phyloP scores from a whole-genome alignment of 2,888 invertebrate species.

The Polymixis flavicincta region DNA sequence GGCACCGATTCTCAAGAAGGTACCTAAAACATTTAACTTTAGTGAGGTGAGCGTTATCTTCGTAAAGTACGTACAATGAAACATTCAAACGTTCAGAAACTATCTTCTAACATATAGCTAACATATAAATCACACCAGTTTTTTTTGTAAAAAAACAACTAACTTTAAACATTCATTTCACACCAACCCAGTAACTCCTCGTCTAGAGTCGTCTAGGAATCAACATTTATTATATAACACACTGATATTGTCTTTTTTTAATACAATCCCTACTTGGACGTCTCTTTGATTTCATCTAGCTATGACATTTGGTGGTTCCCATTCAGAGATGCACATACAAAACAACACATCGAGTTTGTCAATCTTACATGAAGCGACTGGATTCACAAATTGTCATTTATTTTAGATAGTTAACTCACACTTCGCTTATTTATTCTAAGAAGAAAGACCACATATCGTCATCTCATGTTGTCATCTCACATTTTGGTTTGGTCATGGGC shows the following conservation, averaged over 20 bases:
- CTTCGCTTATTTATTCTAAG: background rate
- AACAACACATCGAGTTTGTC: background rate
- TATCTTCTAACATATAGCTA: conserved; percentile 62
- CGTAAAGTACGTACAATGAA: conserved; percentile 34
- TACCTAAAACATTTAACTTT: background rate
- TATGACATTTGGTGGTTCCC: conserved; percentile 68
- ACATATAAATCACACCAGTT: conserved; percentile 66
- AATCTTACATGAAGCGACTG: conserved; percentile 31
- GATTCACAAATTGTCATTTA: conserved; percentile 12
- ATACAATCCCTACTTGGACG: conserved; percentile 85
- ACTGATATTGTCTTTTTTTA: conserved; percentile 86
- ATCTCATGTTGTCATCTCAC: no score
- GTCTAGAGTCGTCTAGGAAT: conserved; percentile 60
- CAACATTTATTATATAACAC: conserved; percentile 73
- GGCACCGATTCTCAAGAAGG: background rate
- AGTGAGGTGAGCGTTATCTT: conserved; percentile 18
- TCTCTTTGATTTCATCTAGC: conserved; percentile 89
- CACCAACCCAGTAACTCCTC: conserved; percentile 59
- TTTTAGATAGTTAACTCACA: background rate
- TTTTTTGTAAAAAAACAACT: conserved; percentile 56
- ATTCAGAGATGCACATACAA: conserved; percentile 51
- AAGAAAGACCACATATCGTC: background rate
- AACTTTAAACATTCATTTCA: conserved; percentile 63
- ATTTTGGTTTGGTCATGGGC: background rate
- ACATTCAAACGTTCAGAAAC: conserved; percentile 57